Conservation (phyloP, 1,140 invertebrate genomes). For the Neodiprion fabricii region DNA sequence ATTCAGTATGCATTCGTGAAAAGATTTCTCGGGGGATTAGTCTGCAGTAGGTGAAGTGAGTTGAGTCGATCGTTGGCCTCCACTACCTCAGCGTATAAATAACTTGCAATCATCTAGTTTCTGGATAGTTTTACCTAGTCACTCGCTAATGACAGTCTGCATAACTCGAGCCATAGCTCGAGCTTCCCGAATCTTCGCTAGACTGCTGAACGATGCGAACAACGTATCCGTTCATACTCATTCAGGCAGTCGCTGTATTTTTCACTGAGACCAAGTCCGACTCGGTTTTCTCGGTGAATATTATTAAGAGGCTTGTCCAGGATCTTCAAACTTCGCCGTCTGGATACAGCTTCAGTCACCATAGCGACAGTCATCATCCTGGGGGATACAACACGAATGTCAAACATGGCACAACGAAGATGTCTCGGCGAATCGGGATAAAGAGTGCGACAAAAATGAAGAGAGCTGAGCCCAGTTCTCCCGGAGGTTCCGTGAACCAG, state of each 20-base stretch:
- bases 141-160: not conserved
- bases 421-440: not conserved
- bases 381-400: not conserved
- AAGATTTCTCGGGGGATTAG: not conserved
- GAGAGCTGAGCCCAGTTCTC: not conserved
- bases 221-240: not conserved
- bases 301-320: not conserved
- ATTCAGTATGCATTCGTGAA: not conserved
- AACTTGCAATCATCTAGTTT: not conserved
- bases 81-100: not conserved
- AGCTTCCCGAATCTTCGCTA: not conserved
- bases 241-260: not conserved
- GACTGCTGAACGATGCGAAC: not conserved
- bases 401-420: not conserved
- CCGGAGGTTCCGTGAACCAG: too few species aligned
- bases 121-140: constrained; percentile 2
- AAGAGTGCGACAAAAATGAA: not conserved
- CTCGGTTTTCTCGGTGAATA: not conserved
- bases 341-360: not conserved
- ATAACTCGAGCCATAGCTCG: not conserved
- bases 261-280: not conserved
- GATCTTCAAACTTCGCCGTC: not conserved
- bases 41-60: not conserved
- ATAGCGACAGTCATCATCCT: not conserved
- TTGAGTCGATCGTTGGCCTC: not conserved